These are phyloP conservation scores for Podabrus alpinus DNA, from an alignment of 2,888 invertebrate species.

Conservation along the genomic window DNA sequence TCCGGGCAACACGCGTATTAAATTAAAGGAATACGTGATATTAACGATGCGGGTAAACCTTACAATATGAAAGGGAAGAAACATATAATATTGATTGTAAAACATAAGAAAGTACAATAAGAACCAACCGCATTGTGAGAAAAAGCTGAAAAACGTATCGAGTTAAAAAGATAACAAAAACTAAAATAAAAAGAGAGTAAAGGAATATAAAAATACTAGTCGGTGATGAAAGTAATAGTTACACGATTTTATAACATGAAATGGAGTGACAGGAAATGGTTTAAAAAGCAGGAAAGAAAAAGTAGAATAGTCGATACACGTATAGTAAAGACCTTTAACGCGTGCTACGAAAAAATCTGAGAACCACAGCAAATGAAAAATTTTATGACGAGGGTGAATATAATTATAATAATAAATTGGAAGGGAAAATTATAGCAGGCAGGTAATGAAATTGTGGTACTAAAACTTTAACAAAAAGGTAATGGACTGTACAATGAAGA, in stretches of 20 bases:
- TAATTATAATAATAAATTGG: neutral
- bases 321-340: too few species aligned
- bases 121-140: too few species aligned
- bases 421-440: neutral
- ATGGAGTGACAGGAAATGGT: neutral
- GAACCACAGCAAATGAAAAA: neutral
- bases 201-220: neutral
- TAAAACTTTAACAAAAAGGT: neutral
- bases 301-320: neutral
- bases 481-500: neutral
- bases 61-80: too few species aligned
- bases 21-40: too few species aligned
- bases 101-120: too few species aligned
- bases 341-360: neutral
- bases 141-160: too few species aligned
- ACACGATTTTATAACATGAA: neutral
- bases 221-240: neutral
- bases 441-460: neutral
- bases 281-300: neutral
- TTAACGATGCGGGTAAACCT: too few species aligned
- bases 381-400: neutral
- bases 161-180: neutral
- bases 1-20: neutral
- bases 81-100: too few species aligned
- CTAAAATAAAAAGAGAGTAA: neutral